A percentile compares a stretch with the other conserved stretches of the same genome.
Evolutionary conservation across 2,113 vertebrate genomes (phyloP).

Genomic region (Athene noctua): DNA sequence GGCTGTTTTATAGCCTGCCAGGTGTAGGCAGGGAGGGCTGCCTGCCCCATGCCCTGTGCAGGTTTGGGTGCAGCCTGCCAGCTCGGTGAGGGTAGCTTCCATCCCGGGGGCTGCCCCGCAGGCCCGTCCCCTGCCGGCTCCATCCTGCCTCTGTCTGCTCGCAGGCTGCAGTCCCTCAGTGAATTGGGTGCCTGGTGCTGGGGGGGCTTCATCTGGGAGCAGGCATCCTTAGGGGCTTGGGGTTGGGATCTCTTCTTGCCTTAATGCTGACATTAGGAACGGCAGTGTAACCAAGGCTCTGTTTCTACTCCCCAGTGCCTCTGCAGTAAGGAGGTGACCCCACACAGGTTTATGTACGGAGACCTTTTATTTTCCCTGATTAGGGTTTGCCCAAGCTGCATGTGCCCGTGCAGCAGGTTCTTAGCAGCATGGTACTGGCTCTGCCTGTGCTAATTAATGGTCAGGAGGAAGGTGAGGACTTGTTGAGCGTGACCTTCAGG

Average conservation of each 20-base stretch:
- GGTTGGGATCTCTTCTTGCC: background rate
- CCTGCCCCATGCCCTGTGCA: background rate
- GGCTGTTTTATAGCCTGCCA: conserved; percentile 51
- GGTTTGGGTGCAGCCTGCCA: background rate
- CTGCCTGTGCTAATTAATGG: background rate
- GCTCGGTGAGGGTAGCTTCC: background rate
- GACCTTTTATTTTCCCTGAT: background rate
- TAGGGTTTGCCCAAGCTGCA: rapidly evolving
- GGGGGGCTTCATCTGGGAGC: background rate
- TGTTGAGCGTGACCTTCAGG: background rate
- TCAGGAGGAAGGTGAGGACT: background rate
- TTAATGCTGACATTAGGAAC: background rate
- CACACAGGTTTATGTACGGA: background rate
- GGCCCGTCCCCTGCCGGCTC: background rate
- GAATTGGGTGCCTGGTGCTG: background rate
- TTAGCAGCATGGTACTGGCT: background rate
- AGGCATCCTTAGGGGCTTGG: background rate
- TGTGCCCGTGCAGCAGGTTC: rapidly evolving
- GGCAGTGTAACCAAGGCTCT: background rate
- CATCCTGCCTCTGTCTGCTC: background rate
- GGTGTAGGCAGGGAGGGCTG: conserved; percentile 40
- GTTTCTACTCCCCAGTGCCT: background rate
- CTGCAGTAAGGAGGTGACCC: background rate
- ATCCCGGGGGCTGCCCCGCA: background rate
- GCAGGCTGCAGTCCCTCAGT: background rate